Percentiles rank a stretch among this genome's conserved stretches.
These are phyloP conservation scores for Notodonta ziczac DNA, from an alignment of 2,888 invertebrate genomes.

Conservation along the genomic window DNA sequence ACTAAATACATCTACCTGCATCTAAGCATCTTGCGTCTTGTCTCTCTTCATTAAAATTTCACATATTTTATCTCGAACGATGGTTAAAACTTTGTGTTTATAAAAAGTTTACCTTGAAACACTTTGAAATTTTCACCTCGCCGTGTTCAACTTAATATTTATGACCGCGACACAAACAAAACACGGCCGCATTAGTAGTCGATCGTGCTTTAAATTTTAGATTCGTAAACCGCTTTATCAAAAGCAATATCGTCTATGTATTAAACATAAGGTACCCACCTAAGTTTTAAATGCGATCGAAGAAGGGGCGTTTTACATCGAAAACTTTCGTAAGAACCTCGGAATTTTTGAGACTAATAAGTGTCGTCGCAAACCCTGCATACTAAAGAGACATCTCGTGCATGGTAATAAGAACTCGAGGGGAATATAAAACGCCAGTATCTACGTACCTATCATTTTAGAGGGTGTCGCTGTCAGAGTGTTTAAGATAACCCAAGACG, in stretches of 20 bases:
- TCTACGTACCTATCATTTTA: slow-evolving; percentile 68
- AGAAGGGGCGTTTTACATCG: slow-evolving; percentile 65
- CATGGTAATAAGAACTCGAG: slow-evolving; percentile 75
- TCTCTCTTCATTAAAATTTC: slow-evolving; percentile 16
- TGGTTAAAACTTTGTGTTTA: slow-evolving; percentile 25
- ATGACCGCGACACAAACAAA: slow-evolving; percentile 75
- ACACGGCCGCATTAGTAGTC: slow-evolving; percentile 76
- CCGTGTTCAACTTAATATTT: slow-evolving; percentile 72
- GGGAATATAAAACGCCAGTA: slow-evolving; percentile 76
- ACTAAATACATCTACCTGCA: no score
- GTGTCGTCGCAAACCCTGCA: slow-evolving; percentile 73
- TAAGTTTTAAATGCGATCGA: slow-evolving; percentile 75
- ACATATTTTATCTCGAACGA: slow-evolving; percentile 12
- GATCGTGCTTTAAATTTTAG: slow-evolving; percentile 81
- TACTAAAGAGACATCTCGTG: slow-evolving; percentile 76
- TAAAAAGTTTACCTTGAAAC: slow-evolving; percentile 37
- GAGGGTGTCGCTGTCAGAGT: slow-evolving; percentile 60
- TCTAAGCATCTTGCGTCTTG: neutral
- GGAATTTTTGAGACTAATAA: slow-evolving; percentile 83
- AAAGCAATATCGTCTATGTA: slow-evolving; percentile 82
- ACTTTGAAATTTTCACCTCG: slow-evolving; percentile 59
- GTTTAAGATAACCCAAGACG: slow-evolving; percentile 63
- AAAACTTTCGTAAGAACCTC: slow-evolving; percentile 69
- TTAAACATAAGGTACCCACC: slow-evolving; percentile 73
- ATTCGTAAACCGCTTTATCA: slow-evolving; percentile 83